Evolutionary conservation across 1,140 invertebrate species (phyloP).

Genomic region (Gryon sp.): DNA sequence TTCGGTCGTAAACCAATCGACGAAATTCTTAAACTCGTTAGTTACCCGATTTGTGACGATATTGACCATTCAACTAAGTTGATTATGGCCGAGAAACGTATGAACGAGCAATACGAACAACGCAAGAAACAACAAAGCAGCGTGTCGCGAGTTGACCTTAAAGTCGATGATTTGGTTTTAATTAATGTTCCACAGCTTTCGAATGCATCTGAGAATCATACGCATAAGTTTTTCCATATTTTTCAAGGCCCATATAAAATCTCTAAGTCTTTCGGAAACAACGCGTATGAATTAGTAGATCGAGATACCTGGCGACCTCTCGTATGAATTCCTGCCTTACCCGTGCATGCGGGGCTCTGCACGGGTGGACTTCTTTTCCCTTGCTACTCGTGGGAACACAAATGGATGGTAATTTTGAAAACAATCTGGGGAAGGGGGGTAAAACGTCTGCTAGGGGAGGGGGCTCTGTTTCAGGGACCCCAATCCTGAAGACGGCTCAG

Average conservation of each 20-base stretch:
- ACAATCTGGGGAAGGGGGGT: too few relatives aligned
- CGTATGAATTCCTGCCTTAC: too few relatives aligned
- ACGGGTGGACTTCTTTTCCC: too few relatives aligned
- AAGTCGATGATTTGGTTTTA: slow-evolving; percentile 7
- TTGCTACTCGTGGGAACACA: too few relatives aligned
- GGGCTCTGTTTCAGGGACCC: too few relatives aligned
- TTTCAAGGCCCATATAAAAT: slow-evolving; percentile 18
- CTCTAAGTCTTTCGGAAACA: background rate
- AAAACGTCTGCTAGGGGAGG: too few relatives aligned
- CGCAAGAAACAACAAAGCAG: background rate
- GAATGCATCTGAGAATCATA: background rate
- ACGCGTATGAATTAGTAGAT: slow-evolving; percentile 1
- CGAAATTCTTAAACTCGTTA: slow-evolving; percentile 5
- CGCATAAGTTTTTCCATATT: slow-evolving; percentile 14
- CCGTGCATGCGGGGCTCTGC: too few relatives aligned
- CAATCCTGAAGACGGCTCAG: too few relatives aligned
- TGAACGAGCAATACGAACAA: background rate
- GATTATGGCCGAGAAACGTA: background rate
- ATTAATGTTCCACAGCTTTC: slow-evolving; percentile 12
- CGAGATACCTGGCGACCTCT: too few relatives aligned
- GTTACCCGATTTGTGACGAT: background rate
- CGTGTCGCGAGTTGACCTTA: background rate
- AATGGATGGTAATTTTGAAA: too few relatives aligned
- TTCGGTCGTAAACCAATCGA: slow-evolving; percentile 58
- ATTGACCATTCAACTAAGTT: background rate